Percentiles rank a stretch among this genome's conserved stretches.
Conservation (phyloP, 2,797 vertebrate species). For the Peromyscus melanophrys region DNA sequence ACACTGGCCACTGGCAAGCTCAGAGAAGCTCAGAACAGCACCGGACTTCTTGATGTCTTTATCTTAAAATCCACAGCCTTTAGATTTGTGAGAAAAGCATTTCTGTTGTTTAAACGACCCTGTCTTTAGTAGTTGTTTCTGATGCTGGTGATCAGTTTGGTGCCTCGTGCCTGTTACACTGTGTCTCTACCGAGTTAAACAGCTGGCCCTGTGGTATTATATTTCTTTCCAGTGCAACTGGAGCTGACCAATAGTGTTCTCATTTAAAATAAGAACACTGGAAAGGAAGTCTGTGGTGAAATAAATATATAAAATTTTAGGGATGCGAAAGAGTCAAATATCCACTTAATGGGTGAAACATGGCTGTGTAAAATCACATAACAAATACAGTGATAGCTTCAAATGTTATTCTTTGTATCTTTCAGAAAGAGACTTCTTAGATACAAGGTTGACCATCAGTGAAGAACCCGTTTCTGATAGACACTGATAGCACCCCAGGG, state of each 20-base stretch:
- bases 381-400: not conserved
- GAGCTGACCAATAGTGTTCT: not conserved
- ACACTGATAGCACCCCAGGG: not conserved
- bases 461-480: not conserved
- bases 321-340: not conserved
- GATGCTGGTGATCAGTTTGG: not conserved
- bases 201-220: not conserved
- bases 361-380: not conserved
- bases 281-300: not conserved
- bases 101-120: not conserved
- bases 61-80: not conserved
- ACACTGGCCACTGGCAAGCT: not conserved
- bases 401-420: not conserved
- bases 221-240: not conserved
- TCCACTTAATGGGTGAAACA: not conserved
- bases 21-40: not conserved
- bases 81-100: not conserved
- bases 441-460: not conserved
- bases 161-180: not conserved
- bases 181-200: not conserved
- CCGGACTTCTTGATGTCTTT: not conserved
- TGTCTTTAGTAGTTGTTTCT: not conserved
- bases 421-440: conserved; percentile 59
- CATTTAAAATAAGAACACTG: conserved; percentile 43
- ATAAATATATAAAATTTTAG: conserved; percentile 1